These are phyloP conservation scores for Neodiprion pinetum DNA, from an alignment of 1,140 invertebrate species.

Conservation along the genomic window DNA sequence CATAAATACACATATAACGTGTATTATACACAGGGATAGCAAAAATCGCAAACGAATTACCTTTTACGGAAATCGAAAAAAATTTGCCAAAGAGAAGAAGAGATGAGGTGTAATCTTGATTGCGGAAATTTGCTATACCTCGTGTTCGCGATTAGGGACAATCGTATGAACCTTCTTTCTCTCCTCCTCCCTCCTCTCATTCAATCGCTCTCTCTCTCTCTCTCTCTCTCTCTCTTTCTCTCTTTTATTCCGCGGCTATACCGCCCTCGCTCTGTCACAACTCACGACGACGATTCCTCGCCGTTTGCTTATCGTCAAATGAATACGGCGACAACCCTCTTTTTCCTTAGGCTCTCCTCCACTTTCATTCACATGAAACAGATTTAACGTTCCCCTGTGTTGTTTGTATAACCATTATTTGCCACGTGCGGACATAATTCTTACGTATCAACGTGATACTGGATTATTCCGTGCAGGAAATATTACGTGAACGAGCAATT, in stretches of 20 bases:
- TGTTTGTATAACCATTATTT: no score
- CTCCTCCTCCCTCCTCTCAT: no score
- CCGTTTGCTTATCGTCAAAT: not conserved
- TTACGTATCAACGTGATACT: no score
- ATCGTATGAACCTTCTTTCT: no score
- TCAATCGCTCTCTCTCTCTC: no score
- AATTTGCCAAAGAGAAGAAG: not conserved
- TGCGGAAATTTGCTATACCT: not conserved
- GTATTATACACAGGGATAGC: no score
- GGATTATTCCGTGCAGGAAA: no score
- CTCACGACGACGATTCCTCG: not conserved
- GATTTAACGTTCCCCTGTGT: not conserved
- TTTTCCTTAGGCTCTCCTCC: not conserved
- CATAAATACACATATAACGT: no score
- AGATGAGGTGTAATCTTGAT: not conserved
- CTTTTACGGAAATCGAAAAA: not conserved
- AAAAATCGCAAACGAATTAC: not conserved
- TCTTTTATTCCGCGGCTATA: not conserved
- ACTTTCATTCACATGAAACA: not conserved
- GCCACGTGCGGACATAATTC: no score
- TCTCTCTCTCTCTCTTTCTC: not conserved
- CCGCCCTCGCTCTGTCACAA: not conserved
- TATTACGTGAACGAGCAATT: no score
- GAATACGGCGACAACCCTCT: not conserved
- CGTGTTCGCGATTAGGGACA: no score